Conservation (phyloP, 2,888 invertebrate genomes). For the Lasioglossum pauxillum region DNA sequence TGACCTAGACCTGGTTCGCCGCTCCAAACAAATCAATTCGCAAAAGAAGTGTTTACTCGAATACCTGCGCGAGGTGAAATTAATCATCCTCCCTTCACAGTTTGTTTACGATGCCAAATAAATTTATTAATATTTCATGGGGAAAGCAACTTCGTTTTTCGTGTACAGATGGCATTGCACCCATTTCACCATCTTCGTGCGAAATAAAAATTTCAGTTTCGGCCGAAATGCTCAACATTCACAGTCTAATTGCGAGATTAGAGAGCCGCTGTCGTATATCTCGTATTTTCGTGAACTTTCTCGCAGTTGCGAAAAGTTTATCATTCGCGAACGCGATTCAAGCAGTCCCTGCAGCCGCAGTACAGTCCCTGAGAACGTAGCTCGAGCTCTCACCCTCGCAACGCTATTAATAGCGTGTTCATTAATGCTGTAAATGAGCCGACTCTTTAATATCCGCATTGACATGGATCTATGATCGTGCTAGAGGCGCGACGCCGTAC, state of each 20-base stretch:
- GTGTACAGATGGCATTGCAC: no score
- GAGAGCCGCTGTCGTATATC: not conserved
- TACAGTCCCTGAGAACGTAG: slow-evolving; percentile 33
- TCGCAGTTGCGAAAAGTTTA: not conserved
- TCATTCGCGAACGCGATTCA: slow-evolving; percentile 26
- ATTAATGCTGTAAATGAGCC: slow-evolving; percentile 84
- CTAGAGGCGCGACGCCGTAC: slow-evolving; percentile 21
- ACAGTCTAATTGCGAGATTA: not conserved
- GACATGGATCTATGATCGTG: slow-evolving; percentile 52
- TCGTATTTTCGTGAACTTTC: not conserved
- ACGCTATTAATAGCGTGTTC: slow-evolving; percentile 82
- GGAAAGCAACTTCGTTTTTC: no score
- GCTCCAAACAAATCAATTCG: slow-evolving; percentile 10
- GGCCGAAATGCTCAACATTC: not conserved
- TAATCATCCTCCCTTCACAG: not conserved
- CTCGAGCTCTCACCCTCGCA: slow-evolving; percentile 58
- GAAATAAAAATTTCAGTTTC: not conserved
- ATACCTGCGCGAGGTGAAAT: not conserved
- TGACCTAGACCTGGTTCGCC: not conserved
- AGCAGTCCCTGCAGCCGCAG: slow-evolving; percentile 10
- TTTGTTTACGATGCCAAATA: not conserved
- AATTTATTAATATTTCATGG: not conserved
- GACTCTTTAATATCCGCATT: slow-evolving; percentile 83
- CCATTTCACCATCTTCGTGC: no score
- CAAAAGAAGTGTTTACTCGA: not conserved